A percentile compares a stretch with the other conserved stretches of the same genome.
Conservation (phyloP, 1,140 invertebrate species). For the Drosophila athabasca region DNA sequence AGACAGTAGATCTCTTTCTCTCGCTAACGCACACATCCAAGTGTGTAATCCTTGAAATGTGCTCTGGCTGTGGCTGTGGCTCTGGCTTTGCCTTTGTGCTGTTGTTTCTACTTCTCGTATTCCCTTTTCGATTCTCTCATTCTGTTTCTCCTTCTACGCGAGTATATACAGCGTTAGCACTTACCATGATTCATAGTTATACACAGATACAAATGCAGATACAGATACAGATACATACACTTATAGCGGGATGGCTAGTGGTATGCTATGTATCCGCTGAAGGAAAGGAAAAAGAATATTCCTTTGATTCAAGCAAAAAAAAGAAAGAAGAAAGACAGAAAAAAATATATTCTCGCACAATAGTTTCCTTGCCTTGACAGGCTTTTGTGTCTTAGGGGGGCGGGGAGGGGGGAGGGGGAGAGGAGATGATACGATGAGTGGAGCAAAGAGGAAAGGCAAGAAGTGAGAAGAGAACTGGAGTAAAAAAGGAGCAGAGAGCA, state of each 20-base stretch:
- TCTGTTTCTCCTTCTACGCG: slow-evolving; percentile 14
- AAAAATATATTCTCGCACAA: slow-evolving; percentile 14
- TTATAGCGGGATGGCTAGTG: background rate
- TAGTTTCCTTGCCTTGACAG: slow-evolving; percentile 39
- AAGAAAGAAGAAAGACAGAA: background rate
- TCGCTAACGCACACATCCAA: slow-evolving; percentile 12
- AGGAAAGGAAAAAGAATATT: slow-evolving; percentile 23
- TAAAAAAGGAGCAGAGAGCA: background rate
- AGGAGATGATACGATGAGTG: slow-evolving; percentile 1
- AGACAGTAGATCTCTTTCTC: slow-evolving; percentile 60
- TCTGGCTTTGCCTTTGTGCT: slow-evolving; percentile 31
- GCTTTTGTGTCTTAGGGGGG: slow-evolving; percentile 32
- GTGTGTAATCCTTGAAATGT: slow-evolving; percentile 37
- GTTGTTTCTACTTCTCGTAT: slow-evolving; percentile 27
- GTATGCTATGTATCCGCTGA: slow-evolving; percentile 32
- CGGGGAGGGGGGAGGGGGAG: too few relatives aligned
- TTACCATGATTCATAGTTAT: slow-evolving; percentile 78
- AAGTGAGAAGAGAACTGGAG: background rate
- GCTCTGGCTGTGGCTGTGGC: slow-evolving; percentile 17
- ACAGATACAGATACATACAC: slow-evolving; percentile 7
- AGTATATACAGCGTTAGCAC: slow-evolving; percentile 45
- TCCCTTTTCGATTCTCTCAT: slow-evolving; percentile 1
- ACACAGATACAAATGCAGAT: slow-evolving; percentile 21
- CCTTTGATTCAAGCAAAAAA: slow-evolving; percentile 15
- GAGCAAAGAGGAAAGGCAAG: background rate